phyloP scores from a whole-genome alignment of 2,113 vertebrate species.

The Prunella himalayana region DNA sequence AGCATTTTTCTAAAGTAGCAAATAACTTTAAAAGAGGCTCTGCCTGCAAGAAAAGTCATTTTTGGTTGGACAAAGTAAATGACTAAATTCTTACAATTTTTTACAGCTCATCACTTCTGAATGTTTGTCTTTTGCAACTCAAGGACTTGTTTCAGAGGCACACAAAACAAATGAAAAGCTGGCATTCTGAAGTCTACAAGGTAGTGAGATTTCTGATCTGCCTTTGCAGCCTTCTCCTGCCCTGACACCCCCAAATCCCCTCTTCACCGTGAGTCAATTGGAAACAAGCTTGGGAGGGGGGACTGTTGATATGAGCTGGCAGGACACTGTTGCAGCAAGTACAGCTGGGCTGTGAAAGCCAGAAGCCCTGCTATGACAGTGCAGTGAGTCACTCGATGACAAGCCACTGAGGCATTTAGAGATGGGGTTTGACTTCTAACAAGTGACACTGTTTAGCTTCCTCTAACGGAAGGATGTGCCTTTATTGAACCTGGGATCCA shows the following conservation, averaged over 20 bases:
- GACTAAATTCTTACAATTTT: neutral
- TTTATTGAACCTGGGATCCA: constrained; percentile 16
- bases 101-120: neutral
- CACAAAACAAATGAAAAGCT: neutral
- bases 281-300: neutral
- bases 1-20: neutral
- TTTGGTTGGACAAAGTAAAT: neutral
- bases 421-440: neutral
- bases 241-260: too few species aligned
- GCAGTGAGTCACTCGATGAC: constrained; percentile 39
- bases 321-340: neutral
- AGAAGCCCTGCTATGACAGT: neutral
- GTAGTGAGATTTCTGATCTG: neutral
- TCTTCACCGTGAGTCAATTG: neutral
- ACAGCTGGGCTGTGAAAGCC: neutral
- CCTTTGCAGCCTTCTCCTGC: neutral
- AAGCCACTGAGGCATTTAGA: constrained; percentile 22
- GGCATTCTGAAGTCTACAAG: neutral
- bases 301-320: neutral
- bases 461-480: neutral
- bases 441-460: neutral
- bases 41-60: neutral
- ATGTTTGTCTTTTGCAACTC: neutral
- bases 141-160: neutral
- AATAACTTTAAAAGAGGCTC: neutral